phyloP scores from a whole-genome alignment of 2,113 vertebrate species.

The Toxotes jaculatrix region DNA sequence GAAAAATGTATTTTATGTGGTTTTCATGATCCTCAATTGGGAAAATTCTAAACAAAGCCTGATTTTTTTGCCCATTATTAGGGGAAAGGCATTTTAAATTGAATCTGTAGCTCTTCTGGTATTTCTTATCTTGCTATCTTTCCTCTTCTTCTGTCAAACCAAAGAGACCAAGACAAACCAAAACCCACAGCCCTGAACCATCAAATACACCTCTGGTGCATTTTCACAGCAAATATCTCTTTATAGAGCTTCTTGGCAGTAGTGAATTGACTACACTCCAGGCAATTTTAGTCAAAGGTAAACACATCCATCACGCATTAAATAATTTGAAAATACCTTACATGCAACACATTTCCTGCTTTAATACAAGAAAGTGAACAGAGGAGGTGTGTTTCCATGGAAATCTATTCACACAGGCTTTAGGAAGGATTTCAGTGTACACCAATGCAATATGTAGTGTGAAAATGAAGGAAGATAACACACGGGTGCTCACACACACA shows the following conservation, averaged over 20 bases:
- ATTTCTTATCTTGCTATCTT: neutral
- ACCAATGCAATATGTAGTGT: constrained; percentile 58
- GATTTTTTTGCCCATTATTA: neutral
- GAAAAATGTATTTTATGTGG: neutral
- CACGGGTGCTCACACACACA: constrained; percentile 18
- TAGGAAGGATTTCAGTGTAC: constrained; percentile 45
- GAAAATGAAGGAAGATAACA: constrained; percentile 44
- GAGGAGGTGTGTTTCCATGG: constrained; percentile 2
- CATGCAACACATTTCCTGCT: constrained; percentile 37
- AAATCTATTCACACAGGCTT: constrained; percentile 59
- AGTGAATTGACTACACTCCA: constrained; percentile 58
- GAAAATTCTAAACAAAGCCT: neutral
- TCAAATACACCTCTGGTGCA: constrained; percentile 35
- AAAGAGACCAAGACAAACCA: constrained; percentile 26
- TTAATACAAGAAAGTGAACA: constrained; percentile 49
- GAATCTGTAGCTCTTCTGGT: neutral
- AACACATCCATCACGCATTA: constrained; percentile 82
- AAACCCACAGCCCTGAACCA: constrained; percentile 30
- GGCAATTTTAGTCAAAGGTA: constrained; percentile 68
- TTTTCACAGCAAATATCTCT: constrained; percentile 65
- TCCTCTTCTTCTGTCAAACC: constrained; percentile 10
- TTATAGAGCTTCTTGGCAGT: constrained; percentile 39
- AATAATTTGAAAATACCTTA: constrained; percentile 70
- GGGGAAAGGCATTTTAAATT: neutral
- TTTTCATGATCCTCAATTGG: neutral